Evolutionary conservation across 2,797 vertebrate genomes (phyloP).

Genomic region (Gymnothorax javanicus): DNA sequence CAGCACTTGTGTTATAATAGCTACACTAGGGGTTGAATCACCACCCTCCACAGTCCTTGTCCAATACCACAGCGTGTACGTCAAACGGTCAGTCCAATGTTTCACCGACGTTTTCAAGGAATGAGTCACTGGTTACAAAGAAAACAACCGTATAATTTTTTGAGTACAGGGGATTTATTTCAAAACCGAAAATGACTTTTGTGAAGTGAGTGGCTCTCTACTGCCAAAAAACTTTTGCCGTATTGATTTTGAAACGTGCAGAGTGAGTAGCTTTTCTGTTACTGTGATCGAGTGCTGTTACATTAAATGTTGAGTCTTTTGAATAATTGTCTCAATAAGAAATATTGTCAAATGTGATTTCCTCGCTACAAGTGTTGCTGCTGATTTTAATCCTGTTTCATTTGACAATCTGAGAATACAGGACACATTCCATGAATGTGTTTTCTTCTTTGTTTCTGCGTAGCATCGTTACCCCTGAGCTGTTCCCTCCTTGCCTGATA

Average conservation of each 20-base stretch:
- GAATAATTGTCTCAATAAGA: conserved; percentile 2
- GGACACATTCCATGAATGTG: not conserved
- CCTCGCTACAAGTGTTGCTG: conserved; percentile 38
- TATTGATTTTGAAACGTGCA: not conserved
- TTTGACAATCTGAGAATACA: not conserved
- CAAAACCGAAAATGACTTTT: not conserved
- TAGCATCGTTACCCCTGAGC: not conserved
- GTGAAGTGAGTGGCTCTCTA: conserved; percentile 36
- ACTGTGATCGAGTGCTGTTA: not conserved
- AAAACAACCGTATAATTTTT: not conserved
- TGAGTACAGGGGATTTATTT: not conserved
- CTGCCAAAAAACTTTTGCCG: conserved; percentile 48
- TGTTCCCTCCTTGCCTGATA: not conserved
- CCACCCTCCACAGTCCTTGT: too few relatives aligned
- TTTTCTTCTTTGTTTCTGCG: not conserved
- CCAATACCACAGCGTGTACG: too few relatives aligned
- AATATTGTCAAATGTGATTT: conserved; percentile 41
- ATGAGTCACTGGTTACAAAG: not conserved
- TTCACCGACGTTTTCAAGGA: too few relatives aligned
- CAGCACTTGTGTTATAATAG: too few relatives aligned
- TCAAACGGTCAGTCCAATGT: too few relatives aligned
- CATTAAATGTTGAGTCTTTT: conserved; percentile 31
- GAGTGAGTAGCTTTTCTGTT: not conserved
- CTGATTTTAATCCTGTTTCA: not conserved
- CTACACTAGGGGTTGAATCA: too few relatives aligned